A percentile compares a stretch with the other conserved stretches of the same genome.
Evolutionary conservation across 2,113 vertebrate species (phyloP).

Genomic region (Gasterosteus nipponicus): DNA sequence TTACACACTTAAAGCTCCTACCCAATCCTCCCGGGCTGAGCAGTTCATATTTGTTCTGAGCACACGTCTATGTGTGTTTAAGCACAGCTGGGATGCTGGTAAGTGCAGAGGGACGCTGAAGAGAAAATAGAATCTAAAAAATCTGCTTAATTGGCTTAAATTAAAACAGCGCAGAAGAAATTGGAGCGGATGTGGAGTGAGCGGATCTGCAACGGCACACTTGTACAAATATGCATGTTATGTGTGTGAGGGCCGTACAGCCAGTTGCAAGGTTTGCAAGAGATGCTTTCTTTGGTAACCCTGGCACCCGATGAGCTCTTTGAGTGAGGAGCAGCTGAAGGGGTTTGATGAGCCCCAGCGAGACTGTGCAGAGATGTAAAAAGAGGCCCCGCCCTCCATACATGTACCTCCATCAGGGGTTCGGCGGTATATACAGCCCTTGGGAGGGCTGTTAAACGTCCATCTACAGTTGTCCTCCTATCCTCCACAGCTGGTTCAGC

Average conservation of each 20-base stretch:
- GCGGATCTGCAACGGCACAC: slow-evolving; percentile 55
- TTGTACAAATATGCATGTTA: slow-evolving; percentile 30
- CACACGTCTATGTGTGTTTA: slow-evolving; percentile 77
- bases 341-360: slow-evolving; percentile 76
- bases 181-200: slow-evolving; percentile 53
- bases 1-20: slow-evolving; percentile 65
- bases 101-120: slow-evolving; percentile 44
- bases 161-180: slow-evolving; percentile 58
- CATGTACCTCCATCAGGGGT: slow-evolving; percentile 42
- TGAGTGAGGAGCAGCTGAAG: slow-evolving; percentile 85
- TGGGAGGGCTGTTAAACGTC: slow-evolving; percentile 84
- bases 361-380: slow-evolving; percentile 41
- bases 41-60: slow-evolving; percentile 77
- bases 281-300: slow-evolving; percentile 45
- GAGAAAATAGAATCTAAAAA: slow-evolving; percentile 65
- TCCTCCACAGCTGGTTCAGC: slow-evolving; percentile 66
- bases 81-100: slow-evolving; percentile 73
- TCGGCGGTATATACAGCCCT: slow-evolving; percentile 81
- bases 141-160: slow-evolving; percentile 76
- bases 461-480: slow-evolving; percentile 49
- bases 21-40: slow-evolving; percentile 60
- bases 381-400: slow-evolving; percentile 29
- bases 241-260: slow-evolving; percentile 30
- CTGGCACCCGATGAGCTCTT: slow-evolving; percentile 66
- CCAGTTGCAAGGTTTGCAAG: slow-evolving; percentile 28